These are phyloP conservation scores for Axis porcinus DNA, from an alignment of 2,113 vertebrate species.

Conservation along the genomic window DNA sequence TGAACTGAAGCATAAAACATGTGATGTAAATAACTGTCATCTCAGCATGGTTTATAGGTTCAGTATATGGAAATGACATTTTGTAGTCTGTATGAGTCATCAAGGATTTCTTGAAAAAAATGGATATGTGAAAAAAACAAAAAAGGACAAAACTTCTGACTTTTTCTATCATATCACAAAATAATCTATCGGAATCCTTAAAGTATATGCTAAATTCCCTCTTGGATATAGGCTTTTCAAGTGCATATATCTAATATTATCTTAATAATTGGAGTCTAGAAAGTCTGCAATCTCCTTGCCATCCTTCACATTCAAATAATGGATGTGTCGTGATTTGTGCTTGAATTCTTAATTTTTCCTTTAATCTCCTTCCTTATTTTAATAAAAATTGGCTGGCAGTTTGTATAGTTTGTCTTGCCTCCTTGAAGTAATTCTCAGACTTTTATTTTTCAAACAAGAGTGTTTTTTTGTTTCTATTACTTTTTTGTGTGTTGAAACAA, in stretches of 20 bases:
- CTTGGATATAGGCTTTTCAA: neutral
- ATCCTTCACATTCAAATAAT: slow-evolving; percentile 18
- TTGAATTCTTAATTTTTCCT: slow-evolving; percentile 31
- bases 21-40: neutral
- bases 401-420: neutral
- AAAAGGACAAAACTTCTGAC: neutral
- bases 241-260: neutral
- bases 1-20: neutral
- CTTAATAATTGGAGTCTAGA: neutral
- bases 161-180: neutral
- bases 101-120: neutral
- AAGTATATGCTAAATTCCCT: neutral
- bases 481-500: slow-evolving; percentile 43
- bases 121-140: neutral
- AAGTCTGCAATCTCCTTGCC: neutral
- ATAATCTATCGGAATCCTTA: neutral
- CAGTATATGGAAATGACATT: neutral
- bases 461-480: slow-evolving; percentile 37
- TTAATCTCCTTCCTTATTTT: slow-evolving; percentile 37
- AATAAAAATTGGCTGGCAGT: neutral
- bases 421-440: neutral
- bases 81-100: neutral
- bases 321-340: neutral
- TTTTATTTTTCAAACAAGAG: slow-evolving; percentile 44
- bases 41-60: neutral